Conservation (phyloP, 2,113 vertebrate species). For the Rhinoptilus africanus region DNA sequence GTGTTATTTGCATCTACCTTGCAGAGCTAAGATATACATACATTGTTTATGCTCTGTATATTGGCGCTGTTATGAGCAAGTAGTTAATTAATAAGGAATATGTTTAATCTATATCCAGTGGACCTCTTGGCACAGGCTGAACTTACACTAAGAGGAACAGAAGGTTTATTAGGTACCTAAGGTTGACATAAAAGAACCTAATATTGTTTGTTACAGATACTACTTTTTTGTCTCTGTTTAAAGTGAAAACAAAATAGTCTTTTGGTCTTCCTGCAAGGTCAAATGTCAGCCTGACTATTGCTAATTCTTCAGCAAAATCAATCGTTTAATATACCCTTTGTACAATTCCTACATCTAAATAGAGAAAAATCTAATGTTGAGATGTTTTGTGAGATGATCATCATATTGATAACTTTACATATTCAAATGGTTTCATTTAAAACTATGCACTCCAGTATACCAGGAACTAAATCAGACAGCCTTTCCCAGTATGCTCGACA, state of each 20-base stretch:
- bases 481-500: background rate
- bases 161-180: conserved; percentile 69
- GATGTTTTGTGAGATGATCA: background rate
- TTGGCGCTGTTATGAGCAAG: background rate
- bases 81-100: background rate
- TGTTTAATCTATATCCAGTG: background rate
- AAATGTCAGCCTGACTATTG: background rate
- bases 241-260: background rate
- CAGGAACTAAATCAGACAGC: background rate
- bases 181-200: background rate
- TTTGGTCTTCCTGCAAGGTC: background rate
- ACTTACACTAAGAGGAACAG: conserved; percentile 72
- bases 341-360: background rate
- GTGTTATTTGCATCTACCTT: background rate
- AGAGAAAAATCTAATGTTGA: background rate
- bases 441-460: background rate
- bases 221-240: background rate
- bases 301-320: background rate
- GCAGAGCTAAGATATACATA: background rate
- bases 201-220: background rate
- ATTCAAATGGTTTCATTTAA: background rate
- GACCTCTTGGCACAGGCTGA: conserved; percentile 11
- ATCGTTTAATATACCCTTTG: background rate
- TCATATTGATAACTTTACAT: background rate
- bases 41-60: background rate